Conservation (phyloP, 2,888 invertebrate species). For the Iselma pallidipennis region DNA sequence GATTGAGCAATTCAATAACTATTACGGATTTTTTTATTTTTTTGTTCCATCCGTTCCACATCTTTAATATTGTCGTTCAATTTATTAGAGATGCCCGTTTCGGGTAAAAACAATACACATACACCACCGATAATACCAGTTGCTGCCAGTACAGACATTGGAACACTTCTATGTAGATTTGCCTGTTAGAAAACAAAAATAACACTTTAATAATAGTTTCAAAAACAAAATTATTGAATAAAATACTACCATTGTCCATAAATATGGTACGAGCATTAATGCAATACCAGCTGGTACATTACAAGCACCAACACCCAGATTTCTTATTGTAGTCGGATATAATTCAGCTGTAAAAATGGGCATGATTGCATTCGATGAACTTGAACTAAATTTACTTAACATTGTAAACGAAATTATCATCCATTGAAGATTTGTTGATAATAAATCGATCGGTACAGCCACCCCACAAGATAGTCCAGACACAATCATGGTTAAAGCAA, state of each 20-base stretch:
- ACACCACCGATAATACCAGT: conserved; percentile 72
- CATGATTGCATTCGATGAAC: conserved; percentile 77
- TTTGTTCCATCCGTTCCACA: conserved; percentile 21
- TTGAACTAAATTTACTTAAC: conserved; percentile 80
- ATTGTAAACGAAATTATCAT: conserved; percentile 73
- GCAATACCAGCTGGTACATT: conserved; percentile 78
- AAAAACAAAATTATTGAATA: neutral
- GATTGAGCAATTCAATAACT: neutral
- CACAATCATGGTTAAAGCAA: conserved; percentile 68
- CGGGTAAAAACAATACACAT: conserved; percentile 74
- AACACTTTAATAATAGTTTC: neutral
- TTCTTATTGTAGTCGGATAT: conserved; percentile 78
- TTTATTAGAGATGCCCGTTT: conserved; percentile 64
- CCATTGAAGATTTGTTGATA: conserved; percentile 65
- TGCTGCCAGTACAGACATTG: conserved; percentile 72
- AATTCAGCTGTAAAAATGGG: conserved; percentile 79
- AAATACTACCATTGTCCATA: conserved; percentile 70
- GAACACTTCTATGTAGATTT: conserved; percentile 66
- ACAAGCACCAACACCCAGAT: conserved; percentile 76
- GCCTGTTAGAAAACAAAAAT: conserved; percentile 58
- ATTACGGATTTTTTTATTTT: conserved; percentile 30
- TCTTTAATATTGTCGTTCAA: conserved; percentile 52
- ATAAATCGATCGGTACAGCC: conserved; percentile 60
- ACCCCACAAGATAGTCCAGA: conserved; percentile 71
- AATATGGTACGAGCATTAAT: conserved; percentile 75